Conservation (phyloP, 1,140 invertebrate species). For the Brevipalpus yothersi region DNA sequence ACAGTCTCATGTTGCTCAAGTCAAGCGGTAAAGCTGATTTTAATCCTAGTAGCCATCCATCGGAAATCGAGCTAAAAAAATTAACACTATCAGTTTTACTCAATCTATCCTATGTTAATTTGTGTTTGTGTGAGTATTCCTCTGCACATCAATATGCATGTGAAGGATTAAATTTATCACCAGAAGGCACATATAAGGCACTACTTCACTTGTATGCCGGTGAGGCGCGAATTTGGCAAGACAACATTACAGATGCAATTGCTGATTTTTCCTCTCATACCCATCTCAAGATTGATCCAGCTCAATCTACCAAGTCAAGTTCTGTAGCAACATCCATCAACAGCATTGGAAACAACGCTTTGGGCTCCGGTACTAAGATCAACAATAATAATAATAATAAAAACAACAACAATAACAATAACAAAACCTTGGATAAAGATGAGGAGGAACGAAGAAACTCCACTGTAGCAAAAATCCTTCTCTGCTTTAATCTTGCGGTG, state of each 20-base stretch:
- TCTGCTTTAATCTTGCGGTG: constrained; percentile 55
- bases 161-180: neutral
- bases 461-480: constrained; percentile 35
- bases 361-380: too few species aligned
- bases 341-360: too few species aligned
- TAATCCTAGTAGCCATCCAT: neutral
- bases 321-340: too few species aligned
- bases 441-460: constrained; percentile 34
- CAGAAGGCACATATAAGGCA: constrained; percentile 17
- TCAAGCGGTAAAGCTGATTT: neutral
- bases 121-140: constrained; percentile 58
- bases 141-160: constrained; percentile 47
- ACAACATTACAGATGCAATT: constrained; percentile 55
- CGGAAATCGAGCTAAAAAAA: neutral
- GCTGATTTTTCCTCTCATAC: neutral
- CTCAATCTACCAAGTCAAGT: too few species aligned
- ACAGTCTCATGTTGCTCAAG: constrained; percentile 39
- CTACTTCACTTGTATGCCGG: constrained; percentile 66
- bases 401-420: neutral
- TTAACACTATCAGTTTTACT: constrained; percentile 1
- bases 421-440: neutral
- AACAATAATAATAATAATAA: neutral
- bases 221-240: constrained; percentile 58
- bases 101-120: constrained; percentile 39
- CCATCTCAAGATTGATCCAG: neutral